Evolutionary conservation across 2,888 invertebrate genomes (phyloP), one percentile per base, ranked within the genome.

Genomic region (Melipona beecheii): DNA sequence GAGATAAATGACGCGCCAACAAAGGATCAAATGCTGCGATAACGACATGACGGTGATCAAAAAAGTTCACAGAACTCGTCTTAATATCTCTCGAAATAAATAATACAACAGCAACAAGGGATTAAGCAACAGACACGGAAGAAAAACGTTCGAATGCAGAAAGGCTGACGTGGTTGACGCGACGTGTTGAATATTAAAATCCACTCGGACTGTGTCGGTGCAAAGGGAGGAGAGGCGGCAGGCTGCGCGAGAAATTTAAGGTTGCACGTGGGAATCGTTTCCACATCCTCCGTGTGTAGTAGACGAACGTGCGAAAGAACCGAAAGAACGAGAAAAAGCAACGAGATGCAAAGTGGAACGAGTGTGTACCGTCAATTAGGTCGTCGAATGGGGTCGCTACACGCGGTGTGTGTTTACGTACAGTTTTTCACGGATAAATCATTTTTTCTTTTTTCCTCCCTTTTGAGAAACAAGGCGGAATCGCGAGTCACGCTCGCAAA

Each of bases 331-430:
- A 50, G 15, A 27, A 19, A 68, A 9, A 17, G 54, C 70, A 11
- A 64, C 6, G 31, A 77, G 65, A 27, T 11, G 49, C 43, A 52
- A 50, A 54, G 36, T 49, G 27, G 56, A 64, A 65, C 62, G 50
- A 50, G 71, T 56, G 27, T 21, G 21, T 60, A 64, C 64, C 54
- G 75, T 36, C 50, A 70, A 73, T 80, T 80, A 75, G 75, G 75
- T 80, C 80, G 58, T 54, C n/a, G 54, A 75, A 80, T 43, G 49
- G 50, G 70, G 75, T 80, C 60, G 60, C 80, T 17, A 5, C 60
- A 52, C 64, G 9, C 43, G 11, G 1, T 36, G 70, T 49, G n/a
- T 49, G n/a, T 54, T 11, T 50, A 49, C 21, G 19, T n/a, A 58
- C n/a, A 65, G 49, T 65, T 69, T 65, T 36, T 36, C 50, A 31